Evolutionary conservation across 2,797 vertebrate genomes (phyloP), one percentile per base, ranked within the genome.

Genomic region (Liasis olivaceus): DNA sequence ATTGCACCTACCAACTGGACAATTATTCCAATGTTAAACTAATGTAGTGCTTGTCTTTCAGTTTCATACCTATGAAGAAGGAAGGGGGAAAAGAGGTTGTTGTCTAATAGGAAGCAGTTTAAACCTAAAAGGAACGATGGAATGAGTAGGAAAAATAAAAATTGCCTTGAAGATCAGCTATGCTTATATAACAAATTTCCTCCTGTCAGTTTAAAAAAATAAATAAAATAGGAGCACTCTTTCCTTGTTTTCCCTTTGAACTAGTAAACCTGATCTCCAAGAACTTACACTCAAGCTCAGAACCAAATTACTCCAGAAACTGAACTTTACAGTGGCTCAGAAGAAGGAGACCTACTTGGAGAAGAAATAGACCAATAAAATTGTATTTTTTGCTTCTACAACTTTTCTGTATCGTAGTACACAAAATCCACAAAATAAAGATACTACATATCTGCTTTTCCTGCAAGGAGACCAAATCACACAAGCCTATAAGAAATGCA

Each of bases 291-390:
- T 94, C 42, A 51, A 96, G 56, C 24, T 93, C 90, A 91, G 54
- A 31, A 91, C 94, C 26, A 91, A 95, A 95, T 93, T 85, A 92
- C 87, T 96, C 92, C 51, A 84, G 63, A 95, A 96, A 95, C 62
- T 89, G 0, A 92, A 93, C 77, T 91, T 95, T 95, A 58, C 85
- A 31, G 14, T 42, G 14, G 81, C 36, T 90, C 69, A 92, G 90
- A 72, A 93, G 94, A 24, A 90, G 63, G 7, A 87, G 15, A 22
- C 42, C 66, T 91, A 51, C 90, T 91, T 92, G n/a, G 24, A 90
- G 42, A 94, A 88, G 24, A 94, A 94, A 59, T 84, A 47, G 26
- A 1, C 84, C 94, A 85, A 91, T 94, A 96, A 91, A 54, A 9
- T 69, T 88, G 81, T 91, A 90, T 87, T 90, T 94, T 91, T 91